phyloP scores from a whole-genome alignment of 1,140 invertebrate species.

The Thrips palmi region DNA sequence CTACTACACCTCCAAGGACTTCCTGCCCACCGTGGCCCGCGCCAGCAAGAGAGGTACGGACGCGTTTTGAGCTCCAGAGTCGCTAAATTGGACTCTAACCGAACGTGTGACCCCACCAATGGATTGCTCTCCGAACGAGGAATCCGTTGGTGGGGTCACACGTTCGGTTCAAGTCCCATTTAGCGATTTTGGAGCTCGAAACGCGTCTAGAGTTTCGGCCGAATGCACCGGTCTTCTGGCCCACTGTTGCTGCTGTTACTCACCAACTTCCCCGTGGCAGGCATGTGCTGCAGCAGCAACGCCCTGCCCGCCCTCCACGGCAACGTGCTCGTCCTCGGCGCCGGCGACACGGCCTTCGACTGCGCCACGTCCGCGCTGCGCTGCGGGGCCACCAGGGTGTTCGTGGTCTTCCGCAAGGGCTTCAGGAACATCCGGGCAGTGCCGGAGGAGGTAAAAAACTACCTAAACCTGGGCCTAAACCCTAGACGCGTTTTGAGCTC shows the following conservation, averaged over 20 bases:
- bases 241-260: background rate
- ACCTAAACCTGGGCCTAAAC: background rate
- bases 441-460: conserved; percentile 75
- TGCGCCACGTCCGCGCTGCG: conserved; percentile 93
- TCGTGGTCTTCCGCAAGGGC: conserved; percentile 79
- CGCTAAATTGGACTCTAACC: too few relatives aligned
- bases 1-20: conserved; percentile 91
- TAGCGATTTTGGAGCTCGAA: background rate
- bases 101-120: too few relatives aligned
- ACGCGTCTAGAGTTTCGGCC: background rate
- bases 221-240: background rate
- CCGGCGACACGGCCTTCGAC: conserved; percentile 97
- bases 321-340: conserved; percentile 84
- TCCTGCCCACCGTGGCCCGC: conserved; percentile 68
- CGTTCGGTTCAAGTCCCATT: background rate
- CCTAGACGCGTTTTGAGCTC: too few relatives aligned
- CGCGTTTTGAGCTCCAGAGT: too few relatives aligned
- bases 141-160: background rate
- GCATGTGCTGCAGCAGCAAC: conserved; percentile 73
- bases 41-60: conserved; percentile 78
- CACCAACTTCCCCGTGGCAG: conserved; percentile 22
- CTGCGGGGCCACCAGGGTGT: conserved; percentile 84
- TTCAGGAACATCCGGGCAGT: conserved; percentile 90
- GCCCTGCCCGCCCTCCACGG: conserved; percentile 60
- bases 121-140: background rate